phyloP scores from a whole-genome alignment of 2,888 invertebrate genomes.

The Anoplius nigerrimus region DNA sequence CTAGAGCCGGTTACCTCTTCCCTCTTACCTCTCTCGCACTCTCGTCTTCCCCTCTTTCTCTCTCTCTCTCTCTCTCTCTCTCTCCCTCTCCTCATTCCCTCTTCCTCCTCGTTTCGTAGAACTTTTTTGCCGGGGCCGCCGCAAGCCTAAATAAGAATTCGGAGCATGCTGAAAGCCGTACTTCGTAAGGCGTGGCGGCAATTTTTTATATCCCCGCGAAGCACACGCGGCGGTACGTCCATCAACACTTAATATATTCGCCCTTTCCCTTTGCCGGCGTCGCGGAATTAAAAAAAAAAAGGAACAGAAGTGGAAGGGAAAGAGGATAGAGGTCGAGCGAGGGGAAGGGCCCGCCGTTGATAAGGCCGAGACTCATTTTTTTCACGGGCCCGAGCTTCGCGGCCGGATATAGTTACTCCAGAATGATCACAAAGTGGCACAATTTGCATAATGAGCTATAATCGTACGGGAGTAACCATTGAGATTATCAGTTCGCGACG shows the following conservation, averaged over 20 bases:
- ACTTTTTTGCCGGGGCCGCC: too few relatives aligned
- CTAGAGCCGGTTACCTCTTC: not conserved
- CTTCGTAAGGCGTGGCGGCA: too few relatives aligned
- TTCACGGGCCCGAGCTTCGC: not conserved
- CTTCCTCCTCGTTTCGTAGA: not conserved
- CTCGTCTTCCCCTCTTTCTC: not conserved
- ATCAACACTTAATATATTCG: slow-evolving; percentile 3
- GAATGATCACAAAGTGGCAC: slow-evolving; percentile 42
- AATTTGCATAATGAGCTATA: slow-evolving; percentile 56
- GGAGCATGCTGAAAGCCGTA: not conserved
- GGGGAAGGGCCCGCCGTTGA: not conserved
- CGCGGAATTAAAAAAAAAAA: too few relatives aligned
- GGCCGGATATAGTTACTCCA: slow-evolving; percentile 35
- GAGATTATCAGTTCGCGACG: slow-evolving; percentile 47
- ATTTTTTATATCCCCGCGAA: too few relatives aligned
- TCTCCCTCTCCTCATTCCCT: slow-evolving; percentile 13
- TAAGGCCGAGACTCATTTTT: not conserved
- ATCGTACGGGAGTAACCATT: slow-evolving; percentile 50
- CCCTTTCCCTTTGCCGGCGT: not conserved
- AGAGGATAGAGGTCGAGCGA: not conserved
- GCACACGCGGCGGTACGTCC: not conserved
- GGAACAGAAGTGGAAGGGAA: too few relatives aligned
- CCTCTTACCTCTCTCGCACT: slow-evolving; percentile 4
- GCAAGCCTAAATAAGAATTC: too few relatives aligned
- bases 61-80: not conserved